Conservation (phyloP, 2,113 vertebrate genomes). For the Sylvilagus bachmani region DNA sequence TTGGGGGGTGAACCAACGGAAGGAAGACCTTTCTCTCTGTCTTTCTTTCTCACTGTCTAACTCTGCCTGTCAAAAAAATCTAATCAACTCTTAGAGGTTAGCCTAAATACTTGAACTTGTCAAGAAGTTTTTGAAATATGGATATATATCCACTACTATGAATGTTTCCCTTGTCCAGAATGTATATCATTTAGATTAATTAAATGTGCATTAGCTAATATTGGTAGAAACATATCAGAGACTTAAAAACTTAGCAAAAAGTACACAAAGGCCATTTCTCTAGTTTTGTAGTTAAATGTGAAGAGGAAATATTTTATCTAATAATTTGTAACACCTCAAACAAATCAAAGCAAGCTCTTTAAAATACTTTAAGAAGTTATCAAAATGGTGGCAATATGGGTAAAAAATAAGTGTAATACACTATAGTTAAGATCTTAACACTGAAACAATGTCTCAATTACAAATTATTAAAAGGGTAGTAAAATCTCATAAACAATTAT, state of each 20-base stretch:
- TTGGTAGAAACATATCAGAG: too few species aligned
- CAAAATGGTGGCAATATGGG: background rate
- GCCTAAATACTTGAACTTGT: background rate
- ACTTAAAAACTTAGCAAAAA: background rate
- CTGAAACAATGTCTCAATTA: background rate
- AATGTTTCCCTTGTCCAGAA: background rate
- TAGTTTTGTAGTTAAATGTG: background rate
- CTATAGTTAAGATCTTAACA: background rate
- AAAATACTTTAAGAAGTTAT: constrained; percentile 6
- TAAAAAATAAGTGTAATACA: background rate
- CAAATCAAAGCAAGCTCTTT: background rate
- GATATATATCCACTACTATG: background rate
- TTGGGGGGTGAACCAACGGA: too few species aligned
- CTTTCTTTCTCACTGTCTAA: too few species aligned
- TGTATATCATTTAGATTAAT: background rate
- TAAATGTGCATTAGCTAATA: background rate
- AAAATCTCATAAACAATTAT: background rate
- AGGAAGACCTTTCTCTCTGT: too few species aligned
- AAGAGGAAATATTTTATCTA: background rate
- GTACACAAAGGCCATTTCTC: background rate
- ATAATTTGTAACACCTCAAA: background rate
- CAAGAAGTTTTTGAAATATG: too few species aligned
- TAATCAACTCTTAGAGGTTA: background rate
- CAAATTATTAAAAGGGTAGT: background rate
- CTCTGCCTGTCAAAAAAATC: background rate